Evolutionary conservation across 2,888 invertebrate species (phyloP).

Genomic region (Hecatera dysodea): DNA sequence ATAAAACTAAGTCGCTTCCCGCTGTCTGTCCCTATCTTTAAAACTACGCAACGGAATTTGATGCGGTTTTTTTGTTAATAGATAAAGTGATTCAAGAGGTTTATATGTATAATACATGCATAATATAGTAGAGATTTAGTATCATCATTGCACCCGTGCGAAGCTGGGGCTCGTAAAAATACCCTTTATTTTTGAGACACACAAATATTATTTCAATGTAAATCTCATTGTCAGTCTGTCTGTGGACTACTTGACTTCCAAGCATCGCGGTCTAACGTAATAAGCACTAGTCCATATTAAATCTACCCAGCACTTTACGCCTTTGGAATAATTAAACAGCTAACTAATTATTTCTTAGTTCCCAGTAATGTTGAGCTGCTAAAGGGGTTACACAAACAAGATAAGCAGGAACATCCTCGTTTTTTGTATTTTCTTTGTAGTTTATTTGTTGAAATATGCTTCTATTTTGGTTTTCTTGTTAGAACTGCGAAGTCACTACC

Average conservation of each 20-base stretch:
- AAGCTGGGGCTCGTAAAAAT: no score
- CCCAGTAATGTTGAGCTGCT: conserved; percentile 12
- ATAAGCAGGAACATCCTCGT: neutral
- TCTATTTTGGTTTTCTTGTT: neutral
- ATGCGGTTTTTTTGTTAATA: no score
- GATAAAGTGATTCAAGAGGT: no score
- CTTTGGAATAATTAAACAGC: conserved; percentile 29
- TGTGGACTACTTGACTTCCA: neutral
- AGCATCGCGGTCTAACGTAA: neutral
- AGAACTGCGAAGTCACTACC: neutral
- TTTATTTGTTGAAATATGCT: neutral
- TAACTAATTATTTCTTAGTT: conserved; percentile 35
- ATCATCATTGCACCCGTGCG: no score
- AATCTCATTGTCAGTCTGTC: neutral
- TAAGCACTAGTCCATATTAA: conserved; percentile 33
- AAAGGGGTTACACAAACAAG: conserved; percentile 19
- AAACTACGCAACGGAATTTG: no score
- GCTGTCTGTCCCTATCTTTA: no score
- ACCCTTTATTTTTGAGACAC: no score
- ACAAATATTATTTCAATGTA: neutral
- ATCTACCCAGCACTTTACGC: conserved; percentile 36
- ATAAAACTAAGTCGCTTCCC: no score
- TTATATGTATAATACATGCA: no score
- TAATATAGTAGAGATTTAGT: no score
- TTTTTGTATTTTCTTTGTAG: conserved; percentile 1